These are phyloP conservation scores for Corythaixoides concolor DNA, from an alignment of 2,113 vertebrate species.

Conservation along the genomic window DNA sequence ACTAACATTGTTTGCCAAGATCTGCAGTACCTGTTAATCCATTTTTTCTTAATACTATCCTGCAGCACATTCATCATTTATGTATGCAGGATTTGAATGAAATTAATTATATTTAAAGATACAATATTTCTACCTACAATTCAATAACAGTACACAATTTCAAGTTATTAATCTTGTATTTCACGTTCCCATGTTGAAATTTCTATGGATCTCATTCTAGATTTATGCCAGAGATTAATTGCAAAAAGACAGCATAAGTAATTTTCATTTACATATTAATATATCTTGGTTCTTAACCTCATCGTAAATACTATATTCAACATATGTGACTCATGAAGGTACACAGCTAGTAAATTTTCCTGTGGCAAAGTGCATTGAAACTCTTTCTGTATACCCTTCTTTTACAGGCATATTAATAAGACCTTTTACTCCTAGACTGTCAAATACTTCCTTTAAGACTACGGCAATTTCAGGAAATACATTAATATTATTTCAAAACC, in stretches of 20 bases:
- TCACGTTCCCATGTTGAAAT: conserved; percentile 26
- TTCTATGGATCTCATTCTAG: not conserved
- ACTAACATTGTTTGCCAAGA: not conserved
- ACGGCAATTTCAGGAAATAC: conserved; percentile 18
- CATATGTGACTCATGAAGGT: conserved; percentile 62
- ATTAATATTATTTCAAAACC: conserved; percentile 4
- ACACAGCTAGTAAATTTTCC: conserved; percentile 65
- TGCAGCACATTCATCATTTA: not conserved
- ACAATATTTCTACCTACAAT: conserved; percentile 46
- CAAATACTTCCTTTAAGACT: not conserved
- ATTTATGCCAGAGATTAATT: conserved; percentile 56
- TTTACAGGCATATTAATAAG: conserved; percentile 11
- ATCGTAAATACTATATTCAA: conserved; percentile 63
- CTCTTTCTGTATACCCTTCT: conserved; percentile 30
- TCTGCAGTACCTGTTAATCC: not conserved
- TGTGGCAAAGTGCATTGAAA: conserved; percentile 51
- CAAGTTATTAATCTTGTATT: conserved; percentile 51
- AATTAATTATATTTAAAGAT: conserved; percentile 53
- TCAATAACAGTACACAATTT: conserved; percentile 30
- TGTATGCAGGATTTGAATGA: conserved; percentile 14
- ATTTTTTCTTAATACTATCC: not conserved
- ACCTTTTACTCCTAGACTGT: conserved; percentile 19
- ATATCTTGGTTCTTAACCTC: conserved; percentile 40
- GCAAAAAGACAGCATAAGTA: conserved; percentile 43
- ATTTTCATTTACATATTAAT: conserved; percentile 66